phyloP scores from a whole-genome alignment of 2,113 vertebrate species.

The Melanostigma gelatinosum region DNA sequence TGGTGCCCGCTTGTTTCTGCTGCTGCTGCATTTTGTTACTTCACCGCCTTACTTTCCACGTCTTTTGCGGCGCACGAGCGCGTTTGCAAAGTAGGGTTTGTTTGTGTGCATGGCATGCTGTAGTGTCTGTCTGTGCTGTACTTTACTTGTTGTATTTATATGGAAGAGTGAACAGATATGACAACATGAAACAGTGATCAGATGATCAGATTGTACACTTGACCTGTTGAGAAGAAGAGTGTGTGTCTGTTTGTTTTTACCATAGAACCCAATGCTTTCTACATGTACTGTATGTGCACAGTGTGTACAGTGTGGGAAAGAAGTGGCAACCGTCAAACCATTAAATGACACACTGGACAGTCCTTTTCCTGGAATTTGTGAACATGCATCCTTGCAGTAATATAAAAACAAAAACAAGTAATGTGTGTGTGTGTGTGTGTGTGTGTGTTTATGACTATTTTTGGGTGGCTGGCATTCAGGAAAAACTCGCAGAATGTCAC shows the following conservation, averaged over 20 bases:
- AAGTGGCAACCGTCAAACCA: background rate
- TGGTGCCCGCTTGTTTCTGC: constrained; percentile 76
- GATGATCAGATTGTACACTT: constrained; percentile 28
- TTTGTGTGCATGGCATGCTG: constrained; percentile 5
- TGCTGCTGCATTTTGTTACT: constrained; percentile 78
- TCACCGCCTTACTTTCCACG: constrained; percentile 56
- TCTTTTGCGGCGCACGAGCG: constrained; percentile 47
- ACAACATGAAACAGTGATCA: constrained; percentile 28
- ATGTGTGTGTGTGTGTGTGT: background rate
- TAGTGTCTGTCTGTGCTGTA: constrained; percentile 12
- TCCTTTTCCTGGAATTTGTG: background rate
- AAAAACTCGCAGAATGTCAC: constrained; percentile 58
- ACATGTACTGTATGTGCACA: background rate
- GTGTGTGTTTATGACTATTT: constrained; percentile 37
- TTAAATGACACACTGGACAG: background rate
- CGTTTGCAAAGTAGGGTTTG: constrained; percentile 43
- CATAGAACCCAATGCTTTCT: background rate
- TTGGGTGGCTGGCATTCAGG: constrained; percentile 49
- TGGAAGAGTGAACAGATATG: constrained; percentile 31
- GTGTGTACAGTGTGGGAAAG: background rate
- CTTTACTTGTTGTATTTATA: constrained; percentile 17
- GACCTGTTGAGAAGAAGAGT: constrained; percentile 1
- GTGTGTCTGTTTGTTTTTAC: background rate
- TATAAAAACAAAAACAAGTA: background rate
- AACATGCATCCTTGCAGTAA: background rate